These are phyloP conservation scores for Bombyx mandarina DNA, from an alignment of 1,140 invertebrate genomes.

Conservation along the genomic window DNA sequence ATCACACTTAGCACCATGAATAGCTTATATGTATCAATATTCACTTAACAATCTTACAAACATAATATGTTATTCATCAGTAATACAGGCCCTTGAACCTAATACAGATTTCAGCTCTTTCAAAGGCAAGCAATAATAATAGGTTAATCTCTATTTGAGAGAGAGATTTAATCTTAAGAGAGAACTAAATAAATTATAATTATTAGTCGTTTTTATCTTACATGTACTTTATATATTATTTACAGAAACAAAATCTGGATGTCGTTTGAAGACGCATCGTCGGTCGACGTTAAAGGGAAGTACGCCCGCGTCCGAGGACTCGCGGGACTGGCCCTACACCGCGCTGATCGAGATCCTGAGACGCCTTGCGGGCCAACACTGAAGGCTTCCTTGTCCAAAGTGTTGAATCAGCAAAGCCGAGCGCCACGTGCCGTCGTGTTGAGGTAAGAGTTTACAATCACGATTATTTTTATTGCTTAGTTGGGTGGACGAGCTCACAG, in stretches of 20 bases:
- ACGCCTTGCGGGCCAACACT: conserved; percentile 62
- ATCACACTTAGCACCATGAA: too few relatives aligned
- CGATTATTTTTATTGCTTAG: too few relatives aligned
- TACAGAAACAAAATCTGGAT: conserved; percentile 79
- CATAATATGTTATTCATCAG: too few relatives aligned
- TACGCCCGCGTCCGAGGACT: conserved; percentile 71
- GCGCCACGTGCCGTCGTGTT: conserved; percentile 71
- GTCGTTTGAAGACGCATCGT: conserved; percentile 82
- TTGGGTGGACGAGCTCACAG: too few relatives aligned
- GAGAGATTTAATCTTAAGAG: neutral
- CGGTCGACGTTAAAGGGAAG: conserved; percentile 82
- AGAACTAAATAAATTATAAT: neutral
- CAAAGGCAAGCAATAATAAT: too few relatives aligned
- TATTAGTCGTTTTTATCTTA: too few relatives aligned
- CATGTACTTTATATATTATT: neutral
- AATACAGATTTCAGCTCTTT: too few relatives aligned
- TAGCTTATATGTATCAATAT: too few relatives aligned
- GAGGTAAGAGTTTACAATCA: conserved; percentile 33
- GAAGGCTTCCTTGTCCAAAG: conserved; percentile 59
- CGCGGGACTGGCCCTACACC: conserved; percentile 69
- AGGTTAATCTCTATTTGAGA: too few relatives aligned
- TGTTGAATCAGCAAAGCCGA: conserved; percentile 69
- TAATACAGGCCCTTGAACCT: too few relatives aligned
- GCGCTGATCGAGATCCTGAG: conserved; percentile 58
- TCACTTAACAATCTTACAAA: too few relatives aligned